Conservation (phyloP, 2,113 vertebrate genomes). For the Plotosus lineatus region DNA sequence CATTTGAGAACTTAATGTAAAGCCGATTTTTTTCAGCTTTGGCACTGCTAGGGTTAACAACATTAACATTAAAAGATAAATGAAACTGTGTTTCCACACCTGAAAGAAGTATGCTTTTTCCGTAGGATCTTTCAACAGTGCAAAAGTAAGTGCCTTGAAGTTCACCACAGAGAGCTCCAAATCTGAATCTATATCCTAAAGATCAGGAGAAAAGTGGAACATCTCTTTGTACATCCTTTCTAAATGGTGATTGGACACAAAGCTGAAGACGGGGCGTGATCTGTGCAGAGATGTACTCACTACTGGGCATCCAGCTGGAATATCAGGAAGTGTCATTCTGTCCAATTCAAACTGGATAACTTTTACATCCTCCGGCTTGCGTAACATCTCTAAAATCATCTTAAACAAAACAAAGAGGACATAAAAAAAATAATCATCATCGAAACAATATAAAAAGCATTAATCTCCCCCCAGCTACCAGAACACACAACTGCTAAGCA, state of each 20-base stretch:
- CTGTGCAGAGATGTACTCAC: background rate
- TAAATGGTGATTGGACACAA: background rate
- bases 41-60: too few species aligned
- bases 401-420: background rate
- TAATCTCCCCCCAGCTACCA: too few species aligned
- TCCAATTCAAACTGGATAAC: slow-evolving; percentile 40
- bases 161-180: slow-evolving; percentile 30
- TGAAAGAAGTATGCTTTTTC: slow-evolving; percentile 55
- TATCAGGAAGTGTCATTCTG: slow-evolving; percentile 28
- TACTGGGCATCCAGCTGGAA: background rate
- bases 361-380: slow-evolving; percentile 2
- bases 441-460: background rate
- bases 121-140: slow-evolving; percentile 47
- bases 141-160: slow-evolving; percentile 47
- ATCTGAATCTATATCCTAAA: slow-evolving; percentile 41
- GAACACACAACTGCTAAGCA: too few species aligned
- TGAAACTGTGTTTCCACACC: slow-evolving; percentile 2
- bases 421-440: background rate
- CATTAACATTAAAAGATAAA: background rate
- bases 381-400: slow-evolving; percentile 54
- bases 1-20: too few species aligned
- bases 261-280: background rate
- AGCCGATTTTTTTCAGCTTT: too few species aligned
- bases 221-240: background rate
- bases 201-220: background rate